These are phyloP conservation scores for Egretta garzetta DNA, from an alignment of 2,113 vertebrate genomes.

Conservation along the genomic window DNA sequence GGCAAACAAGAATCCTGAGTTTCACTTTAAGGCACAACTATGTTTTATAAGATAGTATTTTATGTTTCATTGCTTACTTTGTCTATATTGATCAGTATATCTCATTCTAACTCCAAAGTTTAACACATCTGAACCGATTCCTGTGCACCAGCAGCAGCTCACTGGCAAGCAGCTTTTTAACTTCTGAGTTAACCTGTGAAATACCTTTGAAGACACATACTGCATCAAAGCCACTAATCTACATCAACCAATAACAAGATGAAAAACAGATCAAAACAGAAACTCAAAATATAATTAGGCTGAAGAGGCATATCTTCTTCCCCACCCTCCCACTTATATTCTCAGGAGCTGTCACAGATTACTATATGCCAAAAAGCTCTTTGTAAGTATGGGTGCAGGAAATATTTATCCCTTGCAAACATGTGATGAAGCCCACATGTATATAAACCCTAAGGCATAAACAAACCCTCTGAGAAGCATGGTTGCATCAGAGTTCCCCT, in stretches of 20 bases:
- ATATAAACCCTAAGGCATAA: constrained; percentile 7
- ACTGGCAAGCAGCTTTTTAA: neutral
- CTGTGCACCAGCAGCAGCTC: neutral
- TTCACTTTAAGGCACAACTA: neutral
- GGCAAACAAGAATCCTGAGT: neutral
- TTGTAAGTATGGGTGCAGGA: neutral
- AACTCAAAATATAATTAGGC: neutral
- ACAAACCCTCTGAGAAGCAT: constrained; percentile 4
- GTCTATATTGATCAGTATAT: neutral
- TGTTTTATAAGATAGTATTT: neutral
- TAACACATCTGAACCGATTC: neutral
- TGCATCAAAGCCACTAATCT: neutral
- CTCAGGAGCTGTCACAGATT: neutral
- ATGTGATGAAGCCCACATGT: neutral
- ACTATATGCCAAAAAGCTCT: neutral
- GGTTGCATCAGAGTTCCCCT: neutral
- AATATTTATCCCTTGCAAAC: neutral
- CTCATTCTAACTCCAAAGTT: neutral
- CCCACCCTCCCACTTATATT: neutral
- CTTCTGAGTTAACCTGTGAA: neutral
- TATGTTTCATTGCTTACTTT: neutral
- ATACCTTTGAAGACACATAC: neutral
- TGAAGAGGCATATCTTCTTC: neutral
- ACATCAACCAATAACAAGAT: neutral
- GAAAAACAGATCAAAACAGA: constrained; percentile 38